phyloP scores from a whole-genome alignment of 2,113 vertebrate genomes.

The Chauna torquata region DNA sequence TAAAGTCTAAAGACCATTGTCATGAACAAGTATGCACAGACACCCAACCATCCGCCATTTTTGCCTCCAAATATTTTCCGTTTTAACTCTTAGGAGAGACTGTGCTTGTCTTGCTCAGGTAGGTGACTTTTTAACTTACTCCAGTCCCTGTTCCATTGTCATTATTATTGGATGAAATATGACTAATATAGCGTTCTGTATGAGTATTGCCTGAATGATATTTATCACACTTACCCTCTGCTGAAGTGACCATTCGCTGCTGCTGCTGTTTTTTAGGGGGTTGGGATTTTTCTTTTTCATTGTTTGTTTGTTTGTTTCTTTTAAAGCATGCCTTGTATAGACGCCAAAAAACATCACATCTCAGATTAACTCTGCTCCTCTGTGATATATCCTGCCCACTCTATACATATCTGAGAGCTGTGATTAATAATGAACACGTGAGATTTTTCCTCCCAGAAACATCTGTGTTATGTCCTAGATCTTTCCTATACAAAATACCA shows the following conservation, averaged over 20 bases:
- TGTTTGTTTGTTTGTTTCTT: neutral
- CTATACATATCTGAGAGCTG: neutral
- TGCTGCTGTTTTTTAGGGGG: neutral
- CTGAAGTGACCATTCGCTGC: neutral
- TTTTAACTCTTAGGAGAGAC: neutral
- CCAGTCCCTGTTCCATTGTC: neutral
- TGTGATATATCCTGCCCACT: neutral
- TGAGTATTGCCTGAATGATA: neutral
- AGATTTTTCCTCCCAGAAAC: neutral
- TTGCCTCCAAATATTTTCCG: neutral
- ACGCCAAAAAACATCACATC: neutral
- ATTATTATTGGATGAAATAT: neutral
- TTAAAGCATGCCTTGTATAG: neutral
- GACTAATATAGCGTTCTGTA: neutral
- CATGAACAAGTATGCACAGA: neutral
- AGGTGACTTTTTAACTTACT: neutral
- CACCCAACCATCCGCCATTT: neutral
- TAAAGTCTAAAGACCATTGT: neutral
- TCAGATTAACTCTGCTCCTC: neutral
- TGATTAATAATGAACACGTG: neutral
- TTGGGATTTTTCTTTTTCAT: neutral
- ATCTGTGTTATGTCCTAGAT: constrained; percentile 22
- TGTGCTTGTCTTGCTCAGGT: neutral
- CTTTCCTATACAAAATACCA: neutral
- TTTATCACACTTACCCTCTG: neutral